Evolutionary conservation across 2,797 vertebrate genomes (phyloP), one percentile per base, ranked within the genome.

Genomic region (Apogon hyalosoma): DNA sequence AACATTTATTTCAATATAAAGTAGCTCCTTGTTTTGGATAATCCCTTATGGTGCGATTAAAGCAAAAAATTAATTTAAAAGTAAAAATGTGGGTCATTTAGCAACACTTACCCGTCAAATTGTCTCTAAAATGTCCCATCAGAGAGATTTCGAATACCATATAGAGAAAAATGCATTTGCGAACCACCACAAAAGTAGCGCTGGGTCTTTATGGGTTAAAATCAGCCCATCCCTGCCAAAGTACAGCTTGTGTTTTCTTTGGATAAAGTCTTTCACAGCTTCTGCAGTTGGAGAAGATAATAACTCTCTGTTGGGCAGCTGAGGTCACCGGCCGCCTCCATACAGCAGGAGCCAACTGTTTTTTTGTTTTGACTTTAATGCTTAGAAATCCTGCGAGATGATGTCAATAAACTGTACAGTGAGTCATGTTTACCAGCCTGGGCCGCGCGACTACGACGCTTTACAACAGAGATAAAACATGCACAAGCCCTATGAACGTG

Each of bases 371-470:
- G 13, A 54, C 16, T 63, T 69, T 38, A 65, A 56, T 38, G 38
- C 36, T 12, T 4, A 47, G 1, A 24, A 45, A 19, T 52, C 2
- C 14, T 41, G 39, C 6, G 24, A 52, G 51, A 54, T 52, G 53
- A 56, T 50, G 49, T 64, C 59, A 64, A 13, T 28, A 45, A 60
- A 45, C 41, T 58, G 52, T 51, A 49, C 13, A 16, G 6, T 57
- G 56, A 79, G 4, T 69, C 41, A 65, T 53, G 40, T 58, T 73
- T 31, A 76, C 51, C 62, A 50, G 62, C 61, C 24, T 36, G 40
- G 65, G 4, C 12, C 3, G 55, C 45, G 19, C n/a, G 41, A 14
- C 2, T 46, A 33, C n/a, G 31, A 21, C 40, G 40, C 45, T 54
- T 28, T 8, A 12, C 2, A 41, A 47, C 54, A 47, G 58, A 53